Evolutionary conservation across 2,113 vertebrate species (phyloP).

Genomic region (Hemiprocne comata): DNA sequence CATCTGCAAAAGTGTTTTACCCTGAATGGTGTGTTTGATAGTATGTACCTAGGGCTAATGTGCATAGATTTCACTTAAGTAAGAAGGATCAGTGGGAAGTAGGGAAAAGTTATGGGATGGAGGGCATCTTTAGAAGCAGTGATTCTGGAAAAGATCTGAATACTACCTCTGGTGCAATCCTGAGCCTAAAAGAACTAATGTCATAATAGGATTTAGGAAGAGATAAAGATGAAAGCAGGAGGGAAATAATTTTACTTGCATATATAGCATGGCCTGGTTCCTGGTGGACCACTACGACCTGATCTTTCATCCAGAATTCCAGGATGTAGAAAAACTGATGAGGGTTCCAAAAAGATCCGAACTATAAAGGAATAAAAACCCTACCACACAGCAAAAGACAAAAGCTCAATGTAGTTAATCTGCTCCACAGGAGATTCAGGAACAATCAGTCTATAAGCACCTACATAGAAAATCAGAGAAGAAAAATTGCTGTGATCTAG

Average conservation of each 20-base stretch:
- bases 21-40: not conserved
- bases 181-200: not conserved
- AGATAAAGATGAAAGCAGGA: not conserved
- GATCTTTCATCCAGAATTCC: not conserved
- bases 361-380: not conserved
- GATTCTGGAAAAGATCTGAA: not conserved
- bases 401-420: not conserved
- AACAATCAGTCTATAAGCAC: not conserved
- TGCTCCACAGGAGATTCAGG: not conserved
- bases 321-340: not conserved
- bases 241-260: not conserved
- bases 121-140: not conserved
- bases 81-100: not conserved
- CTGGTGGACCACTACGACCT: not conserved
- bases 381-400: not conserved
- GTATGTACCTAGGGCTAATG: not conserved
- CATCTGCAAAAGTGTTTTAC: not conserved
- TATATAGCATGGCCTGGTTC: not conserved
- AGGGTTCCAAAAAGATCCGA: not conserved
- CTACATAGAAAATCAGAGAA: conserved; percentile 14
- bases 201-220: not conserved
- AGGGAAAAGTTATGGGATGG: not conserved
- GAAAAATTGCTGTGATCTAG: not conserved
- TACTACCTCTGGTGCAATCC: not conserved
- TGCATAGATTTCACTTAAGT: not conserved